Base-by-base conservation (phyloP, 2,888 invertebrate genomes). In the Megamerina dolium region DNA sequence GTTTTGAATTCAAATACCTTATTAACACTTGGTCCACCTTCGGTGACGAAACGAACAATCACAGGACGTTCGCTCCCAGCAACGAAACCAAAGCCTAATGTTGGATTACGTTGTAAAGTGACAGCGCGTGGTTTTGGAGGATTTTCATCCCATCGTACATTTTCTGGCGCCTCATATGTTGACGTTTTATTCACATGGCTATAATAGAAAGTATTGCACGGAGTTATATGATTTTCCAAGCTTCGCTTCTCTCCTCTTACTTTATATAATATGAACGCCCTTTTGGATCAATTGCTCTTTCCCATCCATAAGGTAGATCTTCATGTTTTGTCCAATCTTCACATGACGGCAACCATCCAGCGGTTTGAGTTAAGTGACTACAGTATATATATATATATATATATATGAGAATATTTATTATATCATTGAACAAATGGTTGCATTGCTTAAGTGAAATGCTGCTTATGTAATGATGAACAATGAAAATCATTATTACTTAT, bases 1-100 rank as follows among this genome's bases (percentile, higher is more conserved):
- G 29, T 4, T 5, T 3, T 30, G 19, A 26, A 20, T 35, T 19
- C 5, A n/a, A n/a, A n/a, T 60, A 81, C 81, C 76, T 89, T 88
- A 43, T 87, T 85, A 46, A 88, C 89, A 67, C 92, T 92, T 2
- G 94, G 93, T 10, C 93, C 93, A 61, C 88, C 90, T 73, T 87
- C 87, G 0, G 87, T 87, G 13, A 88, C 87, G 63, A 87, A 88
- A 49, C 94, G 79, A 18, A 94, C 92, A 45, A 93, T 85, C 37
- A 93, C 93, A 0, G 94, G 94, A 58, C 84, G 82, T 70, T 94
- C 92, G 27, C 90, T 90, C 12, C 94, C 93, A 1, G 93, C 93
- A n/a, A 94, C 93, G 70, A 94, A 94, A 2, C 94, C 94, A 67
- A 93, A 94, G 1, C 93, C 93, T 49, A 90, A 77, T 42, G 86